Evolutionary conservation across 2,797 vertebrate genomes (phyloP).

Genomic region (Labeo calbasu): DNA sequence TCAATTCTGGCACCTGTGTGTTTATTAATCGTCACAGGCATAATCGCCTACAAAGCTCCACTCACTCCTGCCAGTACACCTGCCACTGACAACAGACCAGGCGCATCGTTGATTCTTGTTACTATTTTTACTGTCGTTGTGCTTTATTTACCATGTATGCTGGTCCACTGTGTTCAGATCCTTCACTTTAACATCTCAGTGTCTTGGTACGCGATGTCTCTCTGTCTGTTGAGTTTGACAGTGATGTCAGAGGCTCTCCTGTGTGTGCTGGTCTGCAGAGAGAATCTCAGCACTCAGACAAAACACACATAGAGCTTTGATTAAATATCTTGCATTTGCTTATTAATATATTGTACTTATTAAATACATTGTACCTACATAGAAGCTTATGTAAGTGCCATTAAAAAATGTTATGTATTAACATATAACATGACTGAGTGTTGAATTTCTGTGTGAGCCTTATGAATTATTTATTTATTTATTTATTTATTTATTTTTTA

Average conservation of each 20-base stretch:
- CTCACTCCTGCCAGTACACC: neutral
- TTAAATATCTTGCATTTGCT: too few species aligned
- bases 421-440: too few species aligned
- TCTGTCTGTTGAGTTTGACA: conserved; percentile 1
- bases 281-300: neutral
- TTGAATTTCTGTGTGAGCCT: too few species aligned
- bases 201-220: neutral
- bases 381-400: too few species aligned
- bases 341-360: too few species aligned
- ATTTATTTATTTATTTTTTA: too few species aligned
- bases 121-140: neutral
- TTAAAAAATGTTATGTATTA: too few species aligned
- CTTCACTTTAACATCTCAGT: fast-evolving
- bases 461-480: too few species aligned
- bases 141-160: neutral
- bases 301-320: neutral
- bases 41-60: neutral
- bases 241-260: conserved; percentile 27
- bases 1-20: neutral
- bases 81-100: neutral
- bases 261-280: conserved; percentile 29
- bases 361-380: too few species aligned
- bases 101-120: neutral
- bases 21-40: neutral
- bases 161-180: neutral